phyloP scores from a whole-genome alignment of 2,113 vertebrate genomes.

The Cardinalis cardinalis region DNA sequence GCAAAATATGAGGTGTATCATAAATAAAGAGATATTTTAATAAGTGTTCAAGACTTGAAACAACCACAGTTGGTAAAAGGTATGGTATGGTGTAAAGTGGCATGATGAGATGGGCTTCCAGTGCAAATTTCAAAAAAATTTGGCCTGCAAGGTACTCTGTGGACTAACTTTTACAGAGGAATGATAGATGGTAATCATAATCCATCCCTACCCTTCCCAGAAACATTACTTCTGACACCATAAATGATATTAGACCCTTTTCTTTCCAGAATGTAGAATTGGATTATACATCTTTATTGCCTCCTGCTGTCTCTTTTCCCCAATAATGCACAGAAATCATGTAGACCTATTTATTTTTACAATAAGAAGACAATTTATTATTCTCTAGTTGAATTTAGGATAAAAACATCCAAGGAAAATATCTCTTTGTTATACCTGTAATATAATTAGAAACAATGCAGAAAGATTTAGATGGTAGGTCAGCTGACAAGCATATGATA shows the following conservation, averaged over 20 bases:
- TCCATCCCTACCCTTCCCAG: neutral
- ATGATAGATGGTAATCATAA: neutral
- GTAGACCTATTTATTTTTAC: neutral
- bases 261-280: neutral
- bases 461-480: neutral
- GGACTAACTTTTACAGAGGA: neutral
- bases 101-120: neutral
- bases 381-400: neutral
- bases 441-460: neutral
- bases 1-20: neutral
- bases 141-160: neutral
- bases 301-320: neutral
- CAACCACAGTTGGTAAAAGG: neutral
- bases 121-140: neutral
- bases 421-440: neutral
- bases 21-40: neutral
- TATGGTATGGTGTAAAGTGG: neutral
- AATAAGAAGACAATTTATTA: neutral
- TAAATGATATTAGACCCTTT: neutral
- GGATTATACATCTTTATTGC: neutral
- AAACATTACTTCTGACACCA: neutral
- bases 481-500: neutral
- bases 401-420: neutral
- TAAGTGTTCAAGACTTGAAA: neutral
- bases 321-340: neutral